Percentiles rank a stretch among this genome's conserved stretches.
Conservation (phyloP, 2,113 vertebrate genomes). For the Gambusia affinis region DNA sequence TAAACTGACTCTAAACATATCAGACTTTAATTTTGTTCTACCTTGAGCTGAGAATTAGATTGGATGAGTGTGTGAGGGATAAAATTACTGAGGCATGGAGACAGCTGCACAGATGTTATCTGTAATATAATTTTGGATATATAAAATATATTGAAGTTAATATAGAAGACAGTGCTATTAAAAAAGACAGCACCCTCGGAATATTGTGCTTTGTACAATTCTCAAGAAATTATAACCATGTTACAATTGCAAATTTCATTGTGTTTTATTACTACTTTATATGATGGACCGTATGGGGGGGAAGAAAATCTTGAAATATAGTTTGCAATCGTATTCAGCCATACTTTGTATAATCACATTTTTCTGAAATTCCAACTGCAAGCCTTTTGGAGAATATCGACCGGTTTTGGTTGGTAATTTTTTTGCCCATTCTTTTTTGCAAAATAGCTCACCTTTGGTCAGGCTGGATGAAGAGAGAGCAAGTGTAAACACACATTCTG, state of each 20-base stretch:
- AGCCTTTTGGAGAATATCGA: neutral
- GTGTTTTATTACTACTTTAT: too few relatives aligned
- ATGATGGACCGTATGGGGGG: too few relatives aligned
- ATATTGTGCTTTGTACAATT: slow-evolving; percentile 32
- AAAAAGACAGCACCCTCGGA: slow-evolving; percentile 33
- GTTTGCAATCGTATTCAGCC: neutral
- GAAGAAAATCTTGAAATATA: too few relatives aligned
- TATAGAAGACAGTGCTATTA: neutral
- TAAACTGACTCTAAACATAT: neutral
- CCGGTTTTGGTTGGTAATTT: too few relatives aligned
- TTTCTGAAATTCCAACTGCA: neutral
- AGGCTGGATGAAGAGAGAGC: neutral
- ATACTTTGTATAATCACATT: neutral
- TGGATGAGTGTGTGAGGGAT: neutral
- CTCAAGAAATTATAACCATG: neutral
- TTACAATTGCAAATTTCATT: too few relatives aligned
- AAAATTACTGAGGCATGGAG: neutral
- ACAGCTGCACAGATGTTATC: slow-evolving; percentile 11
- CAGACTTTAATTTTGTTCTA: neutral
- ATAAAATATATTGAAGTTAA: slow-evolving; percentile 47
- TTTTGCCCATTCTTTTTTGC: neutral
- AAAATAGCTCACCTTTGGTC: neutral
- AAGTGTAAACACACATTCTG: neutral
- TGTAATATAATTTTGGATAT: slow-evolving; percentile 44
- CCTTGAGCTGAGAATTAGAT: neutral